Evolutionary conservation across 2,888 invertebrate species (phyloP), one percentile per base, ranked within the genome.

Genomic region (Lithophane semibrunnea): DNA sequence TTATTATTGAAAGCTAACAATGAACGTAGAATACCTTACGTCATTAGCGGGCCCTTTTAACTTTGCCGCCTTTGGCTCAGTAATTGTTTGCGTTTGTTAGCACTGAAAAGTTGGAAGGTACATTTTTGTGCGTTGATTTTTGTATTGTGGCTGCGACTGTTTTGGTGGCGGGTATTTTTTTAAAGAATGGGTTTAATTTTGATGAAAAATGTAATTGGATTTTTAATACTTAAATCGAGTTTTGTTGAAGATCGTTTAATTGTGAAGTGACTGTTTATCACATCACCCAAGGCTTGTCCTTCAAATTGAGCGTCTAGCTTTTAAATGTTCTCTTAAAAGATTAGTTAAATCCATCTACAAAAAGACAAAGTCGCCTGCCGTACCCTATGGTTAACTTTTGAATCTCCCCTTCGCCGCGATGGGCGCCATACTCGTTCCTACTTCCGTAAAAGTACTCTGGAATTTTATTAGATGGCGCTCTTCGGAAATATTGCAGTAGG

Each of bases 1-100:
- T 93, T 92, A 92, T 92, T 93, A 94, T 94, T 94, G 93, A 92
- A 94, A 92, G 88, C 91, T 92, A 94, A 94, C 94, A 94, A 93
- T 93, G 91, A 90, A 88, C 79, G 84, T 88, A 88, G 89, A 92
- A 92, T 93, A 93, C 92, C 92, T 93, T 93, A 90, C 91, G 90
- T 92, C 92, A 92, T 92, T 92, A 91, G 90, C 85, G 88, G 88
- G 83, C 88, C 91, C 91, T 93, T 93, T 92, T 88, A 92, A 89
- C 88, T 91, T 77, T 85, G 90, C 93, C 93, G 93, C 89, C 88
- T 87, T 85, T 73, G 68, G 82, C 80, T 76, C 85, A 74, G 81
- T 84, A 82, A 88, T 86, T 84, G 84, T 88, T 83, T 82, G 79
- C 71, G 80, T 89, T 86, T 82, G 84, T 86, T 82, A 86, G 81